Base-by-base conservation (phyloP, 2,797 vertebrate species). In the Semotilus atromaculatus region DNA sequence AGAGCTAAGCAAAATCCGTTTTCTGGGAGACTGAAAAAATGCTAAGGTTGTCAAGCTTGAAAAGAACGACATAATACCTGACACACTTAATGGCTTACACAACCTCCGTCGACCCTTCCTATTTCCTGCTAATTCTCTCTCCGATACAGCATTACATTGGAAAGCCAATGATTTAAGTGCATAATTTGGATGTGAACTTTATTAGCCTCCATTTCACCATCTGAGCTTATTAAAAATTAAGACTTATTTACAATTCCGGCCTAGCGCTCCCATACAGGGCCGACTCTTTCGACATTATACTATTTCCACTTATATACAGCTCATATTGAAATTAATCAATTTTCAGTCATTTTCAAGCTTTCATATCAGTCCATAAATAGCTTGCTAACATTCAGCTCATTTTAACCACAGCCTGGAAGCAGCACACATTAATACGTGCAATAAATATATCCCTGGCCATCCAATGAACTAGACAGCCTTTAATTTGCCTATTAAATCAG, bases 1-100 rank as follows among this genome's bases (percentile, higher is more conserved):
- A 90, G 86, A 93, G 90, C 92, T 91, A 93, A 93, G 91, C 91
- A 91, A 92, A 94, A 93, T 93, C 88, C 74, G 91, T 89, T 90
- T 85, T 88, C 82, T 87, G 88, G 91, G 90, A 88, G 86, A 86
- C 40, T 74, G 74, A 88, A 92, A 48, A 92, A 91, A 85, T 89
- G 91, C 86, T 88, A 90, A 88, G 91, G 88, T 85, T 91, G 90
- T 93, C 89, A 91, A 89, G 92, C 89, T 84, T 86, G 84, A 90
- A 91, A 85, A 86, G 90, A 88, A 90, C 31, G 77, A 91, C 82
- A 90, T 89, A 92, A 89, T 80, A 90, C 88, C 87, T 87, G 67
- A 87, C 86, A 86, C 76, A 86, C 90, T 87, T 89, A 85, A 86
- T 77, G 60, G 68, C 82, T 88, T 89, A 81, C 84, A 89, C 51